Evolutionary conservation across 2,113 vertebrate genomes (phyloP).

Genomic region (Orcinus orca): DNA sequence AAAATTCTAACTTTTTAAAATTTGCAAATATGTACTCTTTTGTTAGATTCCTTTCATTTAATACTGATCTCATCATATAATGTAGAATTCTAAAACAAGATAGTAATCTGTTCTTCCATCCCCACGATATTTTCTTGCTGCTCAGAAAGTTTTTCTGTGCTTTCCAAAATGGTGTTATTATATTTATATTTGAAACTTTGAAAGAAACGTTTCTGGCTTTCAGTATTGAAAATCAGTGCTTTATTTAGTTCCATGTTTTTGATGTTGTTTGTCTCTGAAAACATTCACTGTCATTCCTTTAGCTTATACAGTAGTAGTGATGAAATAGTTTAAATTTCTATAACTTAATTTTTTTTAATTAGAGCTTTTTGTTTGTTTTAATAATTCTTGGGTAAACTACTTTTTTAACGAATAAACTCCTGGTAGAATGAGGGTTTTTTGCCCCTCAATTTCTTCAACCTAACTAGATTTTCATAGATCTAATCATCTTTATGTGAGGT

Average conservation of each 20-base stretch:
- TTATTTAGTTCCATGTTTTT: constrained; percentile 22
- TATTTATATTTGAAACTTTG: neutral
- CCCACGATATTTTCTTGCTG: constrained; percentile 21
- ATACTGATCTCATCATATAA: neutral
- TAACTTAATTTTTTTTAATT: neutral
- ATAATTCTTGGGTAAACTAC: neutral
- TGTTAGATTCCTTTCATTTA: neutral
- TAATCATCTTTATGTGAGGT: neutral
- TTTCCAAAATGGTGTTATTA: neutral
- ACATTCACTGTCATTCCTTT: neutral
- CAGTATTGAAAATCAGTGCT: neutral
- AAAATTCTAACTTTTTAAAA: neutral
- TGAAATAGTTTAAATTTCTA: constrained; percentile 12
- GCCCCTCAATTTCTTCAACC: neutral
- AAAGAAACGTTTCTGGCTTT: constrained; percentile 13
- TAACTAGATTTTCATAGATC: neutral
- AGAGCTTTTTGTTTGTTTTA: neutral
- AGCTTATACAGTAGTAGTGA: neutral
- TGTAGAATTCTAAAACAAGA: neutral
- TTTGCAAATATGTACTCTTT: neutral
- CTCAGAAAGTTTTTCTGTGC: neutral
- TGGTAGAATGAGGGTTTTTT: neutral
- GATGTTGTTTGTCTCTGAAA: neutral
- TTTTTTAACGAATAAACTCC: constrained; percentile 8
- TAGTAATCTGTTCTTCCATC: neutral